Evolutionary conservation across 2,888 invertebrate genomes (phyloP), one percentile per base, ranked within the genome.

Genomic region (Coenonympha arcania): DNA sequence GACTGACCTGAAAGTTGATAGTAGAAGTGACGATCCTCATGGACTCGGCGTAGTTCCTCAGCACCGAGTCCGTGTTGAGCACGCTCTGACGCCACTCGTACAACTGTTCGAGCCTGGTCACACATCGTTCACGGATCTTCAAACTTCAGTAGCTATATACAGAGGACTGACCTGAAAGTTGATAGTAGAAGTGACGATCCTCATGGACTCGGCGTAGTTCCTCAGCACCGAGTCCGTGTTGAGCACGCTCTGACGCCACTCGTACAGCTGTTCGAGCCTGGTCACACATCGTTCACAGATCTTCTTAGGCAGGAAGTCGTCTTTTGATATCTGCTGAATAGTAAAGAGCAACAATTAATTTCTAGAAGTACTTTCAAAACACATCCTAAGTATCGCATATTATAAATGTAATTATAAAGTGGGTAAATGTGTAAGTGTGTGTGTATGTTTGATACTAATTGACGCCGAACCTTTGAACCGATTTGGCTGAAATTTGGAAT

Each of bases 271-370:
- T 54, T 92, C 91, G 65, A 91, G 75, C 40, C 90, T 86, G 40
- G 88, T 88, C 58, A 91, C 80, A 71, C 91, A 91, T 46, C 89
- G 84, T 75, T 91, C 91, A 72, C 91, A 91, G 67, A 91, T 91
- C 79, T 90, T 91, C 81, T 91, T 91, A 46, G 91, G 91, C 61
- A 92, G 76, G 66, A 88, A 89, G 77, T 92, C 91, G 71, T 92
- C 91, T 75, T 91, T 91, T 65, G 90, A 89, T 73, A 91, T 89
- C 91, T 91, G 85, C 82, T 84, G 78, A 64, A 73, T 62, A 46
- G 52, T 8, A 45, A 20, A 20, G 6, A 9, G 20, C 18, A 34
- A 20, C 37, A 26, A 26, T 9, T 1, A 9, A 3, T 8, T 26
- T 26, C 24, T n/a, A n/a, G n/a, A 9, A 9, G 24, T 26, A 3